Conservation (phyloP, 2,888 invertebrate genomes). For the Lithophane leautieri region DNA sequence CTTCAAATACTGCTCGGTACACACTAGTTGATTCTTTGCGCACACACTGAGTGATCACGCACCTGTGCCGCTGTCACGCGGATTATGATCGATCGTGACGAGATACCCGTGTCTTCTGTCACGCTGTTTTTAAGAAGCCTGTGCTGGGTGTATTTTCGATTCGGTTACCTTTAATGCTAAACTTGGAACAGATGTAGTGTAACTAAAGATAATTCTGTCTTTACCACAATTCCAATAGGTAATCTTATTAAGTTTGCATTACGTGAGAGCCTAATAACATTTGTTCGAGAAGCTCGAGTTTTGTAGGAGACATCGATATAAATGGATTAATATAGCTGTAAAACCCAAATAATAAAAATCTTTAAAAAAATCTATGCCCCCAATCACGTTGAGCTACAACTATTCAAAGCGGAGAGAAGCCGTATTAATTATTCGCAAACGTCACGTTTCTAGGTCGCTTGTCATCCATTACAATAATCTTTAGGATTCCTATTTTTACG, state of each 20-base stretch:
- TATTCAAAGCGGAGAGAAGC: constrained; percentile 16
- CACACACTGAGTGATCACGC: constrained; percentile 57
- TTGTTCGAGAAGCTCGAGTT: not conserved
- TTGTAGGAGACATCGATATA: not conserved
- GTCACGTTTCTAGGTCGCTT: constrained; percentile 39
- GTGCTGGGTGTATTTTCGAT: not conserved
- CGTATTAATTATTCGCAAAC: constrained; percentile 30
- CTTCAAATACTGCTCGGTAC: constrained; percentile 26
- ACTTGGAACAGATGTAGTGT: not conserved
- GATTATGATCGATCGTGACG: constrained; percentile 57
- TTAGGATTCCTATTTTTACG: constrained; percentile 18
- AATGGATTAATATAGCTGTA: not conserved
- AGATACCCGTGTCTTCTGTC: constrained; percentile 25
- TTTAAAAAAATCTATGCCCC: not conserved
- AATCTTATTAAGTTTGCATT: not conserved
- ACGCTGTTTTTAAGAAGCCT: constrained; percentile 15
- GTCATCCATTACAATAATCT: constrained; percentile 36
- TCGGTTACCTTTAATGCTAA: not conserved
- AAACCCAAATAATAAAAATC: constrained; percentile 3
- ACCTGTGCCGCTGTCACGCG: constrained; percentile 49
- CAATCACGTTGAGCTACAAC: constrained; percentile 1
- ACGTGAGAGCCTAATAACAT: not conserved
- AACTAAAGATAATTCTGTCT: not conserved
- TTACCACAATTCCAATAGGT: not conserved
- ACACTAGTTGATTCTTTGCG: constrained; percentile 51